Conservation (phyloP, 2,888 invertebrate genomes). For the Erynnis tages region DNA sequence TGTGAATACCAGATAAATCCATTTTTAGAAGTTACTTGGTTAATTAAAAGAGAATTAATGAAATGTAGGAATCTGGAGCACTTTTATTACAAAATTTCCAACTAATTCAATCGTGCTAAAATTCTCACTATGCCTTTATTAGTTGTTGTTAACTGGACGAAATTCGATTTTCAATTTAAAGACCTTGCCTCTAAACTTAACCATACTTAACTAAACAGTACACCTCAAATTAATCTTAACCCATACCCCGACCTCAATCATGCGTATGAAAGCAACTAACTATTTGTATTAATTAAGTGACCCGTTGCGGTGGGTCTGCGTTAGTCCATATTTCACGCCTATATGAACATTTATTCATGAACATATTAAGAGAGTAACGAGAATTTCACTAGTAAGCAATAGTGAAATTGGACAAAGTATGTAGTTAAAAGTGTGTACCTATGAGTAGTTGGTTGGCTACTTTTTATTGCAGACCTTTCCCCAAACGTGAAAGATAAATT, state of each 20-base stretch:
- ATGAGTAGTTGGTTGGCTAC: too few species aligned
- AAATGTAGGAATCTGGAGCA: too few species aligned
- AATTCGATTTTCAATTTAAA: too few species aligned
- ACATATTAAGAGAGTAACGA: slow-evolving; percentile 1
- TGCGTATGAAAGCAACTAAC: background rate
- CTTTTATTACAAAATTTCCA: too few species aligned
- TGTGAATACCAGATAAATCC: background rate
- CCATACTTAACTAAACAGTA: slow-evolving; percentile 3
- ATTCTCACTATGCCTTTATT: too few species aligned
- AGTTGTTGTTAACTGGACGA: too few species aligned
- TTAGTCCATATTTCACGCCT: background rate
- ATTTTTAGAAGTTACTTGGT: background rate
- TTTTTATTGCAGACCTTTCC: too few species aligned
- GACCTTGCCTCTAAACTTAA: background rate
- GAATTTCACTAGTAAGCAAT: background rate
- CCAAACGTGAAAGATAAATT: too few species aligned
- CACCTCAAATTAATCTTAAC: slow-evolving; percentile 15
- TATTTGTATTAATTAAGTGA: slow-evolving; percentile 23
- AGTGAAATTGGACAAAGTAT: too few species aligned
- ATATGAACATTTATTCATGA: background rate
- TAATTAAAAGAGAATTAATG: background rate
- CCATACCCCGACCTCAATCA: background rate
- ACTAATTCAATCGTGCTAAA: too few species aligned
- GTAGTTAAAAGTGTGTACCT: too few species aligned
- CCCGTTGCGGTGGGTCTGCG: slow-evolving; percentile 10